Evolutionary conservation across 2,797 vertebrate genomes (phyloP), one percentile per base, ranked within the genome.

Genomic region (Onychomys torridus): DNA sequence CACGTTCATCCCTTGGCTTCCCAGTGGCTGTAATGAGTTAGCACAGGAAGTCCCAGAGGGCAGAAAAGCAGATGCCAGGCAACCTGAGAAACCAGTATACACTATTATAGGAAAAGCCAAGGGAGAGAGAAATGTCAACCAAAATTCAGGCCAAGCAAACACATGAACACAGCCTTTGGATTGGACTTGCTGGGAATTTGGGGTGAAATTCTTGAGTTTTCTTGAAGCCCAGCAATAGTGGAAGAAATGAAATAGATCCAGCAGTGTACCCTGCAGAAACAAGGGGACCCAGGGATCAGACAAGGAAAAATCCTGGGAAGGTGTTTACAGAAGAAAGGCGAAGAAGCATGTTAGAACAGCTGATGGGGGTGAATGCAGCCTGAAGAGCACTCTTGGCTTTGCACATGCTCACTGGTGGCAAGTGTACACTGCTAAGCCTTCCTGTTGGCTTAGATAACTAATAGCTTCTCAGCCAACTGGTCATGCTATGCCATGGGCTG

Each of bases 261-360:
- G 10, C 4, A 61, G n/a, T 46, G 34, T 52, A 81, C 27, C 59
- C 75, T 59, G 14, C 23, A 2, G 40, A 86, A 69, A 69, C 12
- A 8, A 52, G 13, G 19, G 63, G 52, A 65, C n/a, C 82, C 69
- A 79, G 69, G 59, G 69, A 76, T 7, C 23, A 89, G 57, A 82
- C 32, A n/a, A 43, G 37, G 2, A 46, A 92, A 90, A 37, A 17
- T 5, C 55, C 61, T 88, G 1, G 40, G 79, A 61, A n/a, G 37
- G 73, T 76, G 87, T 92, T 86, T 69, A 57, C 27, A 90, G 86
- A 89, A 77, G 52, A 82, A 91, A 86, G 59, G 32, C 32, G 63
- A 52, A 93, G 63, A 89, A 96, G 37, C 57, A 55, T 52, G 10
- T 57, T 90, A 25, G 61, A 84, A 34, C 55, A 73, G 78, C 23